These are phyloP conservation scores for Columba janthina DNA, from an alignment of 2,113 vertebrate genomes.

Conservation along the genomic window DNA sequence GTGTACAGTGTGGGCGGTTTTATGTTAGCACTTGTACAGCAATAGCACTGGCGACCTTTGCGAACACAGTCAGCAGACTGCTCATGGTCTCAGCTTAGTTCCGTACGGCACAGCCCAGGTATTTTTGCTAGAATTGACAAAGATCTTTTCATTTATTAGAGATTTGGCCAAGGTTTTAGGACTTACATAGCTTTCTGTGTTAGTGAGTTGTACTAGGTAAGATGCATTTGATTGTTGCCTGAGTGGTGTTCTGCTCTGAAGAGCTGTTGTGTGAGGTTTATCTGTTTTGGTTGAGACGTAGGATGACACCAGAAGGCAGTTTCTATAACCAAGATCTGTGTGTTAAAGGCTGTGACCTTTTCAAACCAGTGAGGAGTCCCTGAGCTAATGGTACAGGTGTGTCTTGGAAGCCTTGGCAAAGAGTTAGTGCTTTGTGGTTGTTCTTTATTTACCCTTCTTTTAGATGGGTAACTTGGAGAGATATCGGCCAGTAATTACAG, in stretches of 20 bases:
- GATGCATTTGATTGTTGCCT: not conserved
- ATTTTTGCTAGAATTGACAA: not conserved
- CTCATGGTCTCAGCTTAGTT: not conserved
- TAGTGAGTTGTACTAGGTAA: not conserved
- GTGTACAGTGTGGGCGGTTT: fast-evolving
- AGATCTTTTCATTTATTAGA: not conserved
- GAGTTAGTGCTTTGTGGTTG: not conserved
- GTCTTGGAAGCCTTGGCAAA: not conserved
- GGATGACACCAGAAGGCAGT: not conserved
- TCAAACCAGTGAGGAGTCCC: not conserved
- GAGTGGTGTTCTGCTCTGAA: not conserved
- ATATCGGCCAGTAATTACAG: not conserved
- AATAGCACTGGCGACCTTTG: not conserved
- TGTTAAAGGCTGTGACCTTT: not conserved
- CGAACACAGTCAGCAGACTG: not conserved
- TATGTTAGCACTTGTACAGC: fast-evolving
- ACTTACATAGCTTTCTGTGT: not conserved
- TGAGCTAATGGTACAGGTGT: not conserved
- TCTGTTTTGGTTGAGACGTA: not conserved
- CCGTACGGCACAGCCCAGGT: not conserved
- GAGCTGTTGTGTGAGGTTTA: not conserved
- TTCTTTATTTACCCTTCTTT: not conserved
- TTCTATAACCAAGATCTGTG: not conserved
- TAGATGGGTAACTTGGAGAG: not conserved
- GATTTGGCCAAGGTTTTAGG: not conserved